Evolutionary conservation across 53 echinoderm and acorn worm genomes (phyloP).

Genomic region (Actinopyga echinites): DNA sequence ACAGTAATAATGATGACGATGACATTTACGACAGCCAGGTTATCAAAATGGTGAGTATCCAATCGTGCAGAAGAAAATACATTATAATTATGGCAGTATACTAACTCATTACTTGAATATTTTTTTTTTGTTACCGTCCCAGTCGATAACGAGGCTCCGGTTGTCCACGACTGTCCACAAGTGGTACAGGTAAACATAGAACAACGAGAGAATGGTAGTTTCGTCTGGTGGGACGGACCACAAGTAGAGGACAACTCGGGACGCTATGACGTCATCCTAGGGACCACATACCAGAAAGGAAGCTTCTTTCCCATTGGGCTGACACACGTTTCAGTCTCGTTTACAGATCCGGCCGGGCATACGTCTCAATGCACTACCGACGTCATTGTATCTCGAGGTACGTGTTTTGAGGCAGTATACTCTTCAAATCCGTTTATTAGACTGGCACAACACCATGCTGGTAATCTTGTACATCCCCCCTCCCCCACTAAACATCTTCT

Average conservation of each 20-base stretch:
- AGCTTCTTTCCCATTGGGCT: slow-evolving; percentile 34
- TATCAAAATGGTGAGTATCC: no score
- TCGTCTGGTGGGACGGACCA: slow-evolving; percentile 33
- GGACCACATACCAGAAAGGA: background rate
- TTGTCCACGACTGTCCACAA: slow-evolving; percentile 17
- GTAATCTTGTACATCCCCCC: no score
- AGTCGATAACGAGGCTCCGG: slow-evolving; percentile 29
- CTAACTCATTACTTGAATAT: background rate
- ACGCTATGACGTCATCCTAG: background rate
- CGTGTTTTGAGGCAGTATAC: no score
- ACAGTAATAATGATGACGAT: no score
- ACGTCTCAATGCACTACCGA: background rate
- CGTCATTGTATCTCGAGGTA: slow-evolving; percentile 19
- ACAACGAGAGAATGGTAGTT: slow-evolving; percentile 15
- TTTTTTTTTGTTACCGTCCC: background rate
- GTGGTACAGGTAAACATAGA: background rate
- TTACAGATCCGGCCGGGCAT: background rate
- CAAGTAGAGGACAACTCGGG: slow-evolving; percentile 33
- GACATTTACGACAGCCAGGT: no score
- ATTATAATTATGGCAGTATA: no score
- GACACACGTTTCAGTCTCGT: background rate
- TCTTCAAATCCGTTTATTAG: no score
- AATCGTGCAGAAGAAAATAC: no score
- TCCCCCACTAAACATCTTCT: no score
- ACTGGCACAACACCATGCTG: no score